These are phyloP conservation scores for Trichacis sp. DNA, from an alignment of 2,888 invertebrate species.

Conservation along the genomic window DNA sequence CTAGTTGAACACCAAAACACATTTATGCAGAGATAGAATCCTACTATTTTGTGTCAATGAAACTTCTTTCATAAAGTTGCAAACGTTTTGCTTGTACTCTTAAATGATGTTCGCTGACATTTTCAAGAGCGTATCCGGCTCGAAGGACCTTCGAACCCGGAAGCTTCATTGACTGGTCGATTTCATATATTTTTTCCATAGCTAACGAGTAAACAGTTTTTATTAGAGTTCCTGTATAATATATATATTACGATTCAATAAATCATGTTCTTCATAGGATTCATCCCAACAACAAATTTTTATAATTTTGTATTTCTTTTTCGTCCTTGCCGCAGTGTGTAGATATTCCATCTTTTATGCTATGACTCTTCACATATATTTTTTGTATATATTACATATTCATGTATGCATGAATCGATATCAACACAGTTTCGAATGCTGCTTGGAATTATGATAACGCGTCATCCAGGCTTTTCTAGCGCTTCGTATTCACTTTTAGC, in stretches of 20 bases:
- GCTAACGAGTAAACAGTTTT: conserved; percentile 4
- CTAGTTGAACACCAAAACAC: conserved; percentile 9
- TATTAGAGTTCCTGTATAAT: conserved; percentile 3
- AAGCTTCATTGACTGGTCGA: neutral
- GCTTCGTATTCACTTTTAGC: too few relatives aligned
- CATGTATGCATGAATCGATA: too few relatives aligned
- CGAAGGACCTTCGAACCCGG: too few relatives aligned
- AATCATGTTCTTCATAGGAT: conserved; percentile 1
- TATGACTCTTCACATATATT: conserved; percentile 1
- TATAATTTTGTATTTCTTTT: conserved; percentile 3
- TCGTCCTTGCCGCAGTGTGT: too few relatives aligned
- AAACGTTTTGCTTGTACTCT: too few relatives aligned
- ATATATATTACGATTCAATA: conserved; percentile 5
- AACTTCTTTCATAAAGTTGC: neutral
- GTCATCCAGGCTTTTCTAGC: too few relatives aligned
- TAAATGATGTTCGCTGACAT: too few relatives aligned
- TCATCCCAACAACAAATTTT: conserved; percentile 4
- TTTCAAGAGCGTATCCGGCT: too few relatives aligned
- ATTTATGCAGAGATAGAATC: conserved; percentile 7
- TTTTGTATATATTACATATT: neutral
- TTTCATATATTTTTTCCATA: neutral
- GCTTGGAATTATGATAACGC: too few relatives aligned
- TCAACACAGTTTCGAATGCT: too few relatives aligned
- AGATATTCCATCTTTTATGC: neutral
- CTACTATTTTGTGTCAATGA: conserved; percentile 2